Base-by-base conservation (phyloP, 2,113 vertebrate species). In the Saccopteryx leptura region DNA sequence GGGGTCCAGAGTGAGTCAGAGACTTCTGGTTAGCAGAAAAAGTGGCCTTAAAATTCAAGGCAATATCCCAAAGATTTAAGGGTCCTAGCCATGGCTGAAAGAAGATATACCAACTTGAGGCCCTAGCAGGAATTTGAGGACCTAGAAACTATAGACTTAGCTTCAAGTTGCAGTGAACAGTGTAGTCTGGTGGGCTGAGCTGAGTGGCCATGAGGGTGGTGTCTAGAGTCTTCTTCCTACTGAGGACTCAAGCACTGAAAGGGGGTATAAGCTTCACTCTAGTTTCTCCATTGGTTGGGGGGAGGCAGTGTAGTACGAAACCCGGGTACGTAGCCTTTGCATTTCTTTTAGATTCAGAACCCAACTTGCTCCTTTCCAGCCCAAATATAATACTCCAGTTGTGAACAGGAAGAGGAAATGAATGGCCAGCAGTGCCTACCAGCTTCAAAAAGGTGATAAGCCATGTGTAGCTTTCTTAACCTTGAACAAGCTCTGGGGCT, bases 1-100 rank as follows among this genome's bases (percentile, higher is more conserved):
- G 66, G 24, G 88, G 63, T 65, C 48, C 65, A 76, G 5, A 91
- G 52, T 82, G n/a, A 54, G 58, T 46, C 52, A 75, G 60, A 95
- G 23, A 83, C 31, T 93, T 96, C 50, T 90, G 4, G 10, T 85
- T 96, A 75, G 48, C 52, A 89, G 56, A 95, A 95, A 63, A 97
- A 63, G 17, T 95, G 33, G 61, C 46, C 58, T 14, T 76, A 84
- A 63, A 96, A 92, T 71, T 88, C 33, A 96, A 4, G 54, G 28
- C 26, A 52, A 46, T 71, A 31, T 54, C 54, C 31, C 66, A 93
- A 92, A 80, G 60, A 92, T 56, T 96, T 84, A 31, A 93, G 28
- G 50, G 18, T 66, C 26, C 23, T 88, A 9, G 60, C 23, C 39
- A 93, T 46, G 66, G 65, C 9, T 93, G 46, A 48, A 90, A 93